phyloP scores from a whole-genome alignment of 2,797 vertebrate species.

The Notoglanidium macrostoma region DNA sequence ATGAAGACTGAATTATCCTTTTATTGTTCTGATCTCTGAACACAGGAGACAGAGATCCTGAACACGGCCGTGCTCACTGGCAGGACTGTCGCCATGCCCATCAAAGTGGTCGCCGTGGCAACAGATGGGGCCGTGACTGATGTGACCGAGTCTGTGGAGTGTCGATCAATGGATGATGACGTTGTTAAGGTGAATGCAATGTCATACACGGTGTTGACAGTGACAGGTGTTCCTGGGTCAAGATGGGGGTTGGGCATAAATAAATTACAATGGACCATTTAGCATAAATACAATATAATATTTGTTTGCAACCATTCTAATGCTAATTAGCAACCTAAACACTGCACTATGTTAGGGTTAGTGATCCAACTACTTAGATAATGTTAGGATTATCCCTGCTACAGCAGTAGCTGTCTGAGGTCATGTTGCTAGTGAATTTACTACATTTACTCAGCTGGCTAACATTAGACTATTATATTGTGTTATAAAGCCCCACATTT shows the following conservation, averaged over 20 bases:
- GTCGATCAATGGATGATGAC: slow-evolving; percentile 85
- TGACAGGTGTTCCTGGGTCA: background rate
- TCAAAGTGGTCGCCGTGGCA: slow-evolving; percentile 89
- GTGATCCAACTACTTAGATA: background rate
- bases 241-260: background rate
- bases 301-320: background rate
- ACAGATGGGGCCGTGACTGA: slow-evolving; percentile 83
- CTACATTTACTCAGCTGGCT: background rate
- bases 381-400: background rate
- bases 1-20: slow-evolving; percentile 45
- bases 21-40: slow-evolving; percentile 49
- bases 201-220: background rate
- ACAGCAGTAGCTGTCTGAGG: background rate
- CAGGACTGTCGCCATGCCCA: slow-evolving; percentile 84
- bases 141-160: slow-evolving; percentile 90
- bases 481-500: background rate
- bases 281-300: background rate
- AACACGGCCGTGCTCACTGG: slow-evolving; percentile 93
- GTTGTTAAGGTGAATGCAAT: slow-evolving; percentile 85
- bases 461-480: background rate
- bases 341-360: background rate
- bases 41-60: slow-evolving; percentile 91
- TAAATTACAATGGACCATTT: background rate
- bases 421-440: background rate
- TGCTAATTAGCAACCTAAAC: background rate